Conservation (phyloP, 1,140 invertebrate species). For the Megalonaias nervosa region DNA sequence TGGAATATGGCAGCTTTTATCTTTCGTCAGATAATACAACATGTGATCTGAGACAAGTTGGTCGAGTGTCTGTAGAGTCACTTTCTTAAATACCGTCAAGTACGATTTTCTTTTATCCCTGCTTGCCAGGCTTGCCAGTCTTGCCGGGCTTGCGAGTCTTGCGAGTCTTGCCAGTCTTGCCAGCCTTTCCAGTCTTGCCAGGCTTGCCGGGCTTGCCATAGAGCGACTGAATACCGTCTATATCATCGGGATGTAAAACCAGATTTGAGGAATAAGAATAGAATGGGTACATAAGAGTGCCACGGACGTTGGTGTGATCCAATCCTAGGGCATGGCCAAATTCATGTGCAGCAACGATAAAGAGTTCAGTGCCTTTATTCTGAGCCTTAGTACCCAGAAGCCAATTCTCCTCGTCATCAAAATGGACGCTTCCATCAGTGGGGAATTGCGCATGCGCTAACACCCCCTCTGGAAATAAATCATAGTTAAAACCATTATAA, state of each 20-base stretch:
- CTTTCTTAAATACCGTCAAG: no score
- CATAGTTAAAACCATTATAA: neutral
- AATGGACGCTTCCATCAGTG: conserved; percentile 7
- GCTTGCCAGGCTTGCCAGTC: no score
- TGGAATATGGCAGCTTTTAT: no score
- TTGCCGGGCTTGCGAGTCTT: no score
- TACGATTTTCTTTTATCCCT: no score
- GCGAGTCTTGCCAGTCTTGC: no score
- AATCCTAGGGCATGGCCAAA: conserved; percentile 61
- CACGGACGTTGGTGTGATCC: conserved; percentile 41
- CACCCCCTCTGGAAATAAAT: conserved; percentile 42
- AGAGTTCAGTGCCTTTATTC: conserved; percentile 25
- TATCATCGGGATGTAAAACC: conserved; percentile 88
- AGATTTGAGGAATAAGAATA: conserved; percentile 46
- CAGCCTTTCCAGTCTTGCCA: no score
- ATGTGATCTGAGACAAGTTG: no score
- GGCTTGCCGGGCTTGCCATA: conserved; percentile 66
- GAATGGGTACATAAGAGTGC: conserved; percentile 58
- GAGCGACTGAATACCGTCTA: conserved; percentile 80
- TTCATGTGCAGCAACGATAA: conserved; percentile 60
- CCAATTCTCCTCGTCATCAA: no score
- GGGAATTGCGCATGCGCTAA: conserved; percentile 71
- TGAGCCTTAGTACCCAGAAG: no score
- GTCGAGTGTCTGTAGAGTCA: no score
- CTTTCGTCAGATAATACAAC: no score